Evolutionary conservation across 2,888 invertebrate genomes (phyloP).

Genomic region (Calliphora vomitoria): DNA sequence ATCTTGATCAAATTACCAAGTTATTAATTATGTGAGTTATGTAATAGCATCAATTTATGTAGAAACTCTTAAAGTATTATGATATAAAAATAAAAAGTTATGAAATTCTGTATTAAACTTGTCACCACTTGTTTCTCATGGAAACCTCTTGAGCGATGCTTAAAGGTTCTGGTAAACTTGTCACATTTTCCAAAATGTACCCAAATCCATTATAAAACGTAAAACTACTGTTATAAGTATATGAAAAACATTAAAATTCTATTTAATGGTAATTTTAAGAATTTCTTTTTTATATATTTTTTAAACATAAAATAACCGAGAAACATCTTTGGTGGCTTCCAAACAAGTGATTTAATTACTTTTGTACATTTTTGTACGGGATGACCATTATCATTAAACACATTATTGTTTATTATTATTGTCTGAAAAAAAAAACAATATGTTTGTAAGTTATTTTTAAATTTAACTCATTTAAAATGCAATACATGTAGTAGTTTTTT

Average conservation of each 20-base stretch:
- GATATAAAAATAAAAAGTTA: not conserved
- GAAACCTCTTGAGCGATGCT: conserved; percentile 13
- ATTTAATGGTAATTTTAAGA: conserved; percentile 28
- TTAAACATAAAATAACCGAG: conserved; percentile 2
- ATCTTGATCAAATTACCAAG: not conserved
- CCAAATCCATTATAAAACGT: not conserved
- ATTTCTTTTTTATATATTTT: not conserved
- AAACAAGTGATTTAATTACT: conserved; percentile 65
- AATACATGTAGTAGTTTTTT: conserved; percentile 47
- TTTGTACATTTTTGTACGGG: conserved; percentile 11
- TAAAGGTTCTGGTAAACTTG: too few relatives aligned
- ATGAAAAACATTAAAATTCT: not conserved
- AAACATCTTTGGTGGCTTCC: conserved; percentile 45
- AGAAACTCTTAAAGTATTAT: not conserved
- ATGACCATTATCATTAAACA: conserved; percentile 25
- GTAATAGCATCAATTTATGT: not conserved
- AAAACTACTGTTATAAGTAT: conserved; percentile 5
- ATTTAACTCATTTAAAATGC: conserved; percentile 67
- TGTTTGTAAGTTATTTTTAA: not conserved
- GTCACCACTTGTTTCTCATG: not conserved
- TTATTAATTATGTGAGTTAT: not conserved
- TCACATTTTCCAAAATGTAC: not conserved
- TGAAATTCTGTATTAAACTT: not conserved
- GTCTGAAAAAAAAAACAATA: not conserved
- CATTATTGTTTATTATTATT: conserved; percentile 24